Evolutionary conservation across 1,140 invertebrate species (phyloP).

Genomic region (Zaprionus africanus): DNA sequence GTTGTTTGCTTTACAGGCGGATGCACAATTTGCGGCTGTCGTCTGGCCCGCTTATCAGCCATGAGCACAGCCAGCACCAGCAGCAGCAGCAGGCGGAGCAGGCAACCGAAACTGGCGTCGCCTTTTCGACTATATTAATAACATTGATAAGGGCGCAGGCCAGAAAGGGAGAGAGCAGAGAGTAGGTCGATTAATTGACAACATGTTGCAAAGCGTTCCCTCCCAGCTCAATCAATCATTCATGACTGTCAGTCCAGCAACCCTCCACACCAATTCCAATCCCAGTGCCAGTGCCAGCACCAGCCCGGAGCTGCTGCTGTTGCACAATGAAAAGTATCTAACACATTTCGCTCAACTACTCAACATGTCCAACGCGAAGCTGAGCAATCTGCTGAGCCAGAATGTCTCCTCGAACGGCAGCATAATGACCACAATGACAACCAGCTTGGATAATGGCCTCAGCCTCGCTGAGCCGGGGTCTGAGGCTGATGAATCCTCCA

Average conservation of each 20-base stretch:
- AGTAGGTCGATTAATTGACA: constrained; percentile 63
- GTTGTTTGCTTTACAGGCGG: constrained; percentile 77
- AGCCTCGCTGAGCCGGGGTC: background rate
- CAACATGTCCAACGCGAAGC: constrained; percentile 78
- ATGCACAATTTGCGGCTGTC: constrained; percentile 68
- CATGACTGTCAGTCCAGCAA: constrained; percentile 35
- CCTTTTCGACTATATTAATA: constrained; percentile 36
- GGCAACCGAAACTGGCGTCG: too few relatives aligned
- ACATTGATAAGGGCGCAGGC: constrained; percentile 31
- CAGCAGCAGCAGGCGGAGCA: constrained; percentile 16
- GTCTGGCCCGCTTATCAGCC: constrained; percentile 68
- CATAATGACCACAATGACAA: constrained; percentile 39
- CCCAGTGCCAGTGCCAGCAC: constrained; percentile 16
- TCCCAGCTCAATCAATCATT: constrained; percentile 69
- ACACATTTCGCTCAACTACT: constrained; percentile 78
- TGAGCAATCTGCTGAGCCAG: constrained; percentile 67
- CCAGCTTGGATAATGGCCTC: background rate
- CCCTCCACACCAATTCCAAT: background rate
- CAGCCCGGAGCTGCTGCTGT: constrained; percentile 65
- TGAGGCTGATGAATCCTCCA: constrained; percentile 84
- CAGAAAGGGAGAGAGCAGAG: background rate
- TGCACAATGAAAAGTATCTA: constrained; percentile 74
- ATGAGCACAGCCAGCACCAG: constrained; percentile 50
- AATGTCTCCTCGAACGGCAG: constrained; percentile 53
- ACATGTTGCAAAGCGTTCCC: constrained; percentile 48